Evolutionary conservation across 2,797 vertebrate genomes (phyloP).

Genomic region (Mus minutoides): DNA sequence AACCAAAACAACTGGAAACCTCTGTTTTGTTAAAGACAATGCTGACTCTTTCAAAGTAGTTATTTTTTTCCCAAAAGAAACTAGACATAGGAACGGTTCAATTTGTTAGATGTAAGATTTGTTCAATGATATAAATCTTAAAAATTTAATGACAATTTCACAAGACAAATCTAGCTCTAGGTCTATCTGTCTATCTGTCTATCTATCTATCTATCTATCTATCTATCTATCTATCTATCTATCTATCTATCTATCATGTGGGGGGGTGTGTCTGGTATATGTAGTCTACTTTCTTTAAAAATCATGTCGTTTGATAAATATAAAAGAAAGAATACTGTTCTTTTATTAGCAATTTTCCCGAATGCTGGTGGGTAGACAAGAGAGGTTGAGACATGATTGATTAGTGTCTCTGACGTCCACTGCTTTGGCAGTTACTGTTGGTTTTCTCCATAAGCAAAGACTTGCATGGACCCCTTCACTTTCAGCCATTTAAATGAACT

Average conservation of each 20-base stretch:
- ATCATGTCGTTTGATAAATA: not conserved
- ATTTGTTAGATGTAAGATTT: slow-evolving; percentile 49
- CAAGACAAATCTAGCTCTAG: not conserved
- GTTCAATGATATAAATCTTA: not conserved
- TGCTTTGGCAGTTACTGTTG: not conserved
- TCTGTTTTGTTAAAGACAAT: not conserved
- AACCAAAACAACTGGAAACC: not conserved
- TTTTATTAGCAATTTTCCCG: slow-evolving; percentile 42
- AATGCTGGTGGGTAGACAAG: not conserved
- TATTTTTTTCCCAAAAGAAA: slow-evolving; percentile 50
- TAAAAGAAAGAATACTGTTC: not conserved
- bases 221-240: not conserved
- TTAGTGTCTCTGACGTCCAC: not conserved
- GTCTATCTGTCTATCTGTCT: not conserved
- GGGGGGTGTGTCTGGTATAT: not conserved
- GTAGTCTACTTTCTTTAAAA: not conserved
- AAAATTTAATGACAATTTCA: slow-evolving; percentile 41
- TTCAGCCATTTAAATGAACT: slow-evolving; percentile 41
- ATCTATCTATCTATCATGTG: too few relatives aligned
- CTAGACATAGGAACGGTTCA: not conserved
- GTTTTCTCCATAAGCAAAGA: slow-evolving; percentile 5
- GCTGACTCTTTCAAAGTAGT: slow-evolving; percentile 35
- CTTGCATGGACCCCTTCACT: slow-evolving; percentile 23
- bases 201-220: too few relatives aligned
- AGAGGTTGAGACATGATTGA: slow-evolving; percentile 57